Base-by-base conservation (phyloP, 1,140 invertebrate genomes). In the Monochamus saltuarius region DNA sequence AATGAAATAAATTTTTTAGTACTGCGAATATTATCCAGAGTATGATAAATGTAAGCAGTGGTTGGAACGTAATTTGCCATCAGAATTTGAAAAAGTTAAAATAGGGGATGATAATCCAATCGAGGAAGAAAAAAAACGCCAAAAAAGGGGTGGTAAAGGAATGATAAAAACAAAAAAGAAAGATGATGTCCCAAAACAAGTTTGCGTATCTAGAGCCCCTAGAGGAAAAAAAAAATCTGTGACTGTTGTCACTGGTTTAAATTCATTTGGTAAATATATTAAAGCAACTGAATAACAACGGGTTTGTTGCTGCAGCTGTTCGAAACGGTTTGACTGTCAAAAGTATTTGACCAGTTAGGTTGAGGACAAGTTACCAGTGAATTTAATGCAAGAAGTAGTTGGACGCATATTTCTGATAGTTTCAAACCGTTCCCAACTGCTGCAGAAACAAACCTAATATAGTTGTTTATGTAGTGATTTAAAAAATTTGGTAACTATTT, bases 151-250 rank as follows among this genome's bases (percentile, higher is more conserved):
- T 22, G 94, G 94, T 4, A 95, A 95, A 77, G 94, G 92, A 22
- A 85, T 92, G 76, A 82, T 93, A 38, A 93, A 93, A 77, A 83
- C 90, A 9, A 94, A 94, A 78, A 94, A 94, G 80, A 91, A 93
- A 76, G 87, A 89, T 72, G 87, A 87, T 65, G 86, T 75, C 14
- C 89, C 90, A 34, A 90, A 92, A 72, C 84, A 90, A 78, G 85
- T 91, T 3, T 88, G 87, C 69, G 82, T 98, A 9, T 96, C 91
- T 1, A 85, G 95, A 74, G 92, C 96, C 35, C 93, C 95, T 11
- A 83, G 97, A 69, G 97, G 97, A 49, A 99, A 99, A 75, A 99
- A 98, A 85, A 99, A 99, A 84, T 97, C 91, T 49, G 95, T 99
- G 0, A 99, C 97, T 34, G 89, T 93, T 14, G 89, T 93, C 0